phyloP scores from a whole-genome alignment of 2,113 vertebrate genomes.

The Lophius piscatorius region DNA sequence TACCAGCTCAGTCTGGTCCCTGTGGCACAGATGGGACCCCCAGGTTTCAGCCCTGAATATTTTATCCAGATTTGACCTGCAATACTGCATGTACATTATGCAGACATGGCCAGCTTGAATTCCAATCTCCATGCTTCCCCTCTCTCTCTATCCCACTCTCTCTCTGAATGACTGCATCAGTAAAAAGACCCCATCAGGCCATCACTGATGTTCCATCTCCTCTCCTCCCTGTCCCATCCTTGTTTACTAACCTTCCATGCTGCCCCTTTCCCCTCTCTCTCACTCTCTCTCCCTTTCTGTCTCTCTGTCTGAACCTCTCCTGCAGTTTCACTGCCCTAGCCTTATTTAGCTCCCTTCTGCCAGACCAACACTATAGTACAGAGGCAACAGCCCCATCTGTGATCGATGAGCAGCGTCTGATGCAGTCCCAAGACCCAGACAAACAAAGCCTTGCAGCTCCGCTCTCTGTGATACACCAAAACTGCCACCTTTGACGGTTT shows the following conservation, averaged over 20 bases:
- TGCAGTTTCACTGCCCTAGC: constrained; percentile 52
- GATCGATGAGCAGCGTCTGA: constrained; percentile 75
- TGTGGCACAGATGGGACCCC: constrained; percentile 36
- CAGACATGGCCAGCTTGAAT: constrained; percentile 62
- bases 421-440: constrained; percentile 67
- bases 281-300: too few species aligned
- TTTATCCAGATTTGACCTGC: constrained; percentile 66
- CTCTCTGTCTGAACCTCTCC: constrained; percentile 26
- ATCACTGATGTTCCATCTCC: constrained; percentile 64
- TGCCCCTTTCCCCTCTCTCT: constrained; percentile 32
- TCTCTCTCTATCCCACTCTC: constrained; percentile 24
- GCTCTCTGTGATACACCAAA: constrained; percentile 22
- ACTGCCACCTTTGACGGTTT: constrained; percentile 2
- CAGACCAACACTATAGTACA: constrained; percentile 61
- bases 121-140: constrained; percentile 22
- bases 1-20: constrained; percentile 30
- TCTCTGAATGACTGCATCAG: constrained; percentile 70
- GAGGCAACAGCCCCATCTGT: constrained; percentile 68
- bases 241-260: constrained; percentile 63
- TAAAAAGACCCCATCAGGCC: constrained; percentile 71
- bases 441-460: constrained; percentile 65
- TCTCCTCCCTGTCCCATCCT: constrained; percentile 59
- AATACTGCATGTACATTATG: constrained; percentile 64
- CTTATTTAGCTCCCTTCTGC: constrained; percentile 54
- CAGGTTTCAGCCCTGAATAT: constrained; percentile 39